Percentiles rank a stretch among this genome's conserved stretches.
Evolutionary conservation across 2,888 invertebrate species (phyloP).

Genomic region (Anodontia alba): DNA sequence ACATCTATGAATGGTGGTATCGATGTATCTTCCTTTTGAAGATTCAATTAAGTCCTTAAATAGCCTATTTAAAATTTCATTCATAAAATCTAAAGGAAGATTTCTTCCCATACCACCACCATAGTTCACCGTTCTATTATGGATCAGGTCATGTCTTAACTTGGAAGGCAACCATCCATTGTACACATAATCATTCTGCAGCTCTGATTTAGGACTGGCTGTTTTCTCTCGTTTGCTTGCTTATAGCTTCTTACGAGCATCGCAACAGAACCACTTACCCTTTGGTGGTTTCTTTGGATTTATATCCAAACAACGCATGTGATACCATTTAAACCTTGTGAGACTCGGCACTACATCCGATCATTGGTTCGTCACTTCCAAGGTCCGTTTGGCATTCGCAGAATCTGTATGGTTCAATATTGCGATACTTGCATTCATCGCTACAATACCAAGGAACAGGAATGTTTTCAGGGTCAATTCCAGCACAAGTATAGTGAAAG

Average conservation of each 20-base stretch:
- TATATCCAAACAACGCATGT: constrained; percentile 18
- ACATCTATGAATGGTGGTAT: constrained; percentile 24
- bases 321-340: constrained; percentile 37
- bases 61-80: constrained; percentile 51
- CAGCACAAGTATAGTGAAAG: constrained; percentile 3
- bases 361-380: constrained; percentile 47
- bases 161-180: constrained; percentile 50
- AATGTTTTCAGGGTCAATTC: neutral
- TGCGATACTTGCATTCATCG: constrained; percentile 9
- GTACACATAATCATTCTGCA: constrained; percentile 13
- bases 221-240: neutral
- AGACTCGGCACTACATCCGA: constrained; percentile 42
- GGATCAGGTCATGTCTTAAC: constrained; percentile 32
- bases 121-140: constrained; percentile 57
- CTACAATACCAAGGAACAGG: constrained; percentile 14
- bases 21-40: constrained; percentile 37
- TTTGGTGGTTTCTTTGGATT: constrained; percentile 11
- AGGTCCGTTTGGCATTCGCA: constrained; percentile 43
- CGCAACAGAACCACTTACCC: constrained; percentile 26
- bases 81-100: constrained; percentile 58
- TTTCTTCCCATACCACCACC: constrained; percentile 57
- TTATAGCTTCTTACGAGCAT: constrained; percentile 24
- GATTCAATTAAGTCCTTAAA: constrained; percentile 45
- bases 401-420: constrained; percentile 24
- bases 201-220: neutral